Conservation (phyloP, 2,113 vertebrate species). For the Lophius piscatorius region DNA sequence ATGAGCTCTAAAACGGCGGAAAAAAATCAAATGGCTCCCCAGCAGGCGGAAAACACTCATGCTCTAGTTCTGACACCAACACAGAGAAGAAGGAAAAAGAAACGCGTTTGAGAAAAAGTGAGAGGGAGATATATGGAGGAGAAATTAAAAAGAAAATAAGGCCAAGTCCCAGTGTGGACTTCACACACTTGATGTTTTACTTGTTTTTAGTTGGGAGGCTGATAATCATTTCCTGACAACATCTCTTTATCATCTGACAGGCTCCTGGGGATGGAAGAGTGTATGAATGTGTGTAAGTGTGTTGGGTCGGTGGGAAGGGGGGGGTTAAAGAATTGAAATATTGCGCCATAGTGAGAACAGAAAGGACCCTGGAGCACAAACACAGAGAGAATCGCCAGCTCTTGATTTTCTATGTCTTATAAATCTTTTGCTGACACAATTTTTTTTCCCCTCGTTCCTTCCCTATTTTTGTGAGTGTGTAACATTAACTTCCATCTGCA, state of each 20-base stretch:
- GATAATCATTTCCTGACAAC: conserved; percentile 68
- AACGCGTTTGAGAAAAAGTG: conserved; percentile 17
- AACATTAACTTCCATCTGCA: conserved; percentile 71
- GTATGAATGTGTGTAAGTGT: conserved; percentile 8
- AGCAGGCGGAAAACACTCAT: conserved; percentile 32
- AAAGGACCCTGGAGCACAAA: conserved; percentile 68
- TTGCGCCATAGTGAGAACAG: conserved; percentile 39
- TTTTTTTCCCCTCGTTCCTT: conserved; percentile 36
- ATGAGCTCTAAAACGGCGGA: conserved; percentile 66
- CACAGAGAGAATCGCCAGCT: conserved; percentile 51
- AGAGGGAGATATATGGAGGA: conserved; percentile 17
- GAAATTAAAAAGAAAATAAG: conserved; percentile 36
- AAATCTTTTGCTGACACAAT: conserved; percentile 71
- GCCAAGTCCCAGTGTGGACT: conserved; percentile 57
- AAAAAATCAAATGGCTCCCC: conserved; percentile 63
- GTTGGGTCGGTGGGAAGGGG: conserved; percentile 3
- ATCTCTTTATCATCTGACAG: conserved; percentile 72
- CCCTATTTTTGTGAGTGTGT: conserved; percentile 52
- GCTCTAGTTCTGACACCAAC: conserved; percentile 32
- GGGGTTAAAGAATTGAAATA: conserved; percentile 49
- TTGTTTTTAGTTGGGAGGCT: conserved; percentile 67
- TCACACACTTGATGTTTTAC: conserved; percentile 59
- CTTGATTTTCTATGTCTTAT: conserved; percentile 65
- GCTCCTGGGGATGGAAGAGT: conserved; percentile 22
- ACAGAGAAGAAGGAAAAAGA: conserved; percentile 18